Base-by-base conservation (phyloP, 1,140 invertebrate genomes). In the Dendroctonus ponderosae region DNA sequence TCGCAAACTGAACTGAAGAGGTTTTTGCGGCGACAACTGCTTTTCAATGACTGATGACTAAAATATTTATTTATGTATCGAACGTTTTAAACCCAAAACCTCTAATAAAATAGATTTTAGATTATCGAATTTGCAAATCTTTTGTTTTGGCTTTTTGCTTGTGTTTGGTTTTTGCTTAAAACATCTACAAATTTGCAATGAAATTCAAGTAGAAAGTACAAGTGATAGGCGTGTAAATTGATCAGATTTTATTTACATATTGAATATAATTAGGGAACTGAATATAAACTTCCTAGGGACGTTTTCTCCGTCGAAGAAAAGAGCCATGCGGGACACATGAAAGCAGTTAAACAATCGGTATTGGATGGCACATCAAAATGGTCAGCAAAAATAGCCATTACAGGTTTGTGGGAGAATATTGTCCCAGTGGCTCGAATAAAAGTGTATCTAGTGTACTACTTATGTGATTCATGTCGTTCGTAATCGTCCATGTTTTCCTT, bases 311-410 rank as follows among this genome's bases (percentile, higher is more conserved):
- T 97, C 76, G 95, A 98, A 80, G 90, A 92, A 79, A 94, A 96
- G 81, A 91, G 87, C 76, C 96, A 99, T 83, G 85, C 87, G 66
- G 93, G 93, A 75, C 94, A 98, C 83, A 96, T 99, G 93, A 96
- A 93, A 82, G 89, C 93, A 46, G 94, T 99, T 68, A 98, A 99
- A 85, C 94, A 98, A 83, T 94, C 92, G 74, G 97, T 99, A 74
- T 86, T 99, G 80, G 98, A 99, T 83, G 98, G 98, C 75, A 99
- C 96, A 59, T 98, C 96, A 79, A 99, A 99, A 86, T 99, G 98
- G 98, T 99, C 96, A 76, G 97, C 97, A 74, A 99, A 99, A 89
- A 98, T 99, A 83, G 96, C 95, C 77, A 96, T 98, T 80, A 97
- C 94, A 93, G 94, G 95, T 97, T 93, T 90, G 92, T 89, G 76